Evolutionary conservation across 2,888 invertebrate species (phyloP), one percentile per base, ranked within the genome.

Genomic region (Calameuta pallipes): DNA sequence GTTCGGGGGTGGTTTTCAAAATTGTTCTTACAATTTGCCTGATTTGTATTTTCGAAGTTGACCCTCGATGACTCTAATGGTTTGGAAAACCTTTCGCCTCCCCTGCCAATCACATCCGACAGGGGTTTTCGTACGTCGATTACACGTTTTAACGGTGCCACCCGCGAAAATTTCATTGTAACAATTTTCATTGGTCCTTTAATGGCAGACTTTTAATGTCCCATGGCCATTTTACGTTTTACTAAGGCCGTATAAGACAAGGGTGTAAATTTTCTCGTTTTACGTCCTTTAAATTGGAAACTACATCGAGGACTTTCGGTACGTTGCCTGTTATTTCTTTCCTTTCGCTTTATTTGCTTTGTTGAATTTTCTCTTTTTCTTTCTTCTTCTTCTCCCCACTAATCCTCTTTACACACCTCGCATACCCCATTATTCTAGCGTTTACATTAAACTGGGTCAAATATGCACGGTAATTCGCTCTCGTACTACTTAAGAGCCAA

Each of bases 21-120:
- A 87, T 88, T 88, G 87, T 87, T 85, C 86, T 80, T 82, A 82
- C 86, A 85, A 88, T 88, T 89, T 86, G 83, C 82, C 86, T 83
- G 85, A 88, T 87, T 89, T 89, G 80, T 82, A 83, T 82, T 81
- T 80, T 80, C 41, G 34, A 78, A 78, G 33, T 35, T 69, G 35
- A 41, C 15, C 15, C 4, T 41, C 41, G 41, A 15, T 6, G 41
- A 15, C 41, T 15, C 41, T 41, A 56, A 56, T 56, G 56, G 23
- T 23, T 23, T 56, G 36, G 36, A 36, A 12, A 36, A 36, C 23
- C 0, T 15, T 23, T 0, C 2, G 33, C 9, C 9, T 1, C 6
- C 23, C 2, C 23, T 2, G 9, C 23, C 9, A 2, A 23, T 56
- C 23, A 56, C 23, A 23, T 9, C 56, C 0, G 56, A 56, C 56